Percentiles rank a stretch among this genome's conserved stretches.
phyloP scores from a whole-genome alignment of 2,888 invertebrate genomes.

The Diplolepis rosae region DNA sequence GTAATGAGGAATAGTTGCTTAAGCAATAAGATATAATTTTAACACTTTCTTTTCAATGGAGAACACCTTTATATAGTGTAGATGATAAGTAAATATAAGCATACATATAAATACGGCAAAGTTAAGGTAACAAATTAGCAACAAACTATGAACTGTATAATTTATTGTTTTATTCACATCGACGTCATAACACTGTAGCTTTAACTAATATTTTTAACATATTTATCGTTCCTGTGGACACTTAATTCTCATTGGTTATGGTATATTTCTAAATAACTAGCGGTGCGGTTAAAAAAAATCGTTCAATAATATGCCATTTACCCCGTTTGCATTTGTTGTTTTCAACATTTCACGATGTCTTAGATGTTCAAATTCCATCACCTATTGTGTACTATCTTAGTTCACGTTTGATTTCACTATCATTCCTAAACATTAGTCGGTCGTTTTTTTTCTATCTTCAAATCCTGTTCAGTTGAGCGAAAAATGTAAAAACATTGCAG shows the following conservation, averaged over 20 bases:
- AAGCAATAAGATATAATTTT: not conserved
- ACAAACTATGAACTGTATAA: conserved; percentile 24
- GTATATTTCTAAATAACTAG: not conserved
- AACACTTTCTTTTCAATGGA: conserved; percentile 12
- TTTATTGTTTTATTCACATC: conserved; percentile 31
- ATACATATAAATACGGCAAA: conserved; percentile 23
- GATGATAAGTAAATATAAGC: conserved; percentile 11
- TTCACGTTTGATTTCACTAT: conserved; percentile 3
- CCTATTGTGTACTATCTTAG: conserved; percentile 1
- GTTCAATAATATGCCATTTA: conserved; percentile 4
- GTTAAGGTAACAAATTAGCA: conserved; percentile 20
- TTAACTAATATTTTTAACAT: conserved; percentile 20
- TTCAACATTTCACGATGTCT: not conserved
- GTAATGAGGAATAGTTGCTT: not conserved
- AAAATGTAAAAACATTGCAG: conserved; percentile 26
- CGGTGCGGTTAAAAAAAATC: conserved; percentile 1
- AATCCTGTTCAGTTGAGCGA: conserved; percentile 39
- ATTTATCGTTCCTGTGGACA: conserved; percentile 23
- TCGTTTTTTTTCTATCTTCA: conserved; percentile 24
- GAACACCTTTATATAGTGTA: conserved; percentile 25
- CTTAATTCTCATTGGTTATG: conserved; percentile 24
- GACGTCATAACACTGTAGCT: conserved; percentile 26
- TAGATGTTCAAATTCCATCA: not conserved
- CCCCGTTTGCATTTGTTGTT: conserved; percentile 13
- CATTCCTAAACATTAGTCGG: conserved; percentile 2